These are phyloP conservation scores for Scaptodrosophila latifasciaeformis DNA, from an alignment of 2,888 invertebrate species.

Conservation along the genomic window DNA sequence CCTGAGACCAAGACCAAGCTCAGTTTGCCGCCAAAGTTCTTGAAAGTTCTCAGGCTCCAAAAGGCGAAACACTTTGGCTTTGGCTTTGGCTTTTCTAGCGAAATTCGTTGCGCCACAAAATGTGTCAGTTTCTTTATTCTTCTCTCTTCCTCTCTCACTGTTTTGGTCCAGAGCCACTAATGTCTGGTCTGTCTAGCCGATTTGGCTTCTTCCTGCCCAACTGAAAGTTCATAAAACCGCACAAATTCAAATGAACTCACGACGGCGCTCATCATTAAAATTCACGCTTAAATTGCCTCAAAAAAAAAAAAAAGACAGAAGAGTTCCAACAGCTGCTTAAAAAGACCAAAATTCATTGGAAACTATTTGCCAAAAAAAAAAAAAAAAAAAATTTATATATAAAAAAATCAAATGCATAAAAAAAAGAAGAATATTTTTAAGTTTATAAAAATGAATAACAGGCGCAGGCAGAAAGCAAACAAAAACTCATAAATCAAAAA, in stretches of 20 bases:
- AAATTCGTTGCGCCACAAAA: conserved; percentile 53
- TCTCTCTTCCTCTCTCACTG: no score
- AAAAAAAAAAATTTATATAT: conserved; percentile 13
- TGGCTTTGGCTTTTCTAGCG: conserved; percentile 52
- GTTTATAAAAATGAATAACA: conserved; percentile 7
- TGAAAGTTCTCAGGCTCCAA: conserved; percentile 28
- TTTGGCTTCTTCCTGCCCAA: no score
- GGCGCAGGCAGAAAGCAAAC: conserved; percentile 21
- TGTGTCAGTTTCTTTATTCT: no score
- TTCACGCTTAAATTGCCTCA: conserved; percentile 61
- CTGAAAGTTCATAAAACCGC: conserved; percentile 49
- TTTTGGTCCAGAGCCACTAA: no score
- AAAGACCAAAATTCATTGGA: conserved; percentile 66
- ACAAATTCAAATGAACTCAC: conserved; percentile 63
- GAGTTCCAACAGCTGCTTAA: conserved; percentile 9
- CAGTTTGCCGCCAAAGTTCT: background rate
- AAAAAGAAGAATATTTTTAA: background rate
- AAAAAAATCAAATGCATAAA: conserved; percentile 29
- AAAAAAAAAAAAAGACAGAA: conserved; percentile 26
- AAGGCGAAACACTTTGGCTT: background rate
- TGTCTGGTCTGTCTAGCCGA: no score
- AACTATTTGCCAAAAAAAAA: conserved; percentile 65
- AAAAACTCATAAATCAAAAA: conserved; percentile 69
- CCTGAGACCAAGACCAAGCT: background rate
- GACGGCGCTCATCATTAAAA: conserved; percentile 64